phyloP scores from a whole-genome alignment of 2,888 invertebrate genomes.

The Choristoneura rosaceana region DNA sequence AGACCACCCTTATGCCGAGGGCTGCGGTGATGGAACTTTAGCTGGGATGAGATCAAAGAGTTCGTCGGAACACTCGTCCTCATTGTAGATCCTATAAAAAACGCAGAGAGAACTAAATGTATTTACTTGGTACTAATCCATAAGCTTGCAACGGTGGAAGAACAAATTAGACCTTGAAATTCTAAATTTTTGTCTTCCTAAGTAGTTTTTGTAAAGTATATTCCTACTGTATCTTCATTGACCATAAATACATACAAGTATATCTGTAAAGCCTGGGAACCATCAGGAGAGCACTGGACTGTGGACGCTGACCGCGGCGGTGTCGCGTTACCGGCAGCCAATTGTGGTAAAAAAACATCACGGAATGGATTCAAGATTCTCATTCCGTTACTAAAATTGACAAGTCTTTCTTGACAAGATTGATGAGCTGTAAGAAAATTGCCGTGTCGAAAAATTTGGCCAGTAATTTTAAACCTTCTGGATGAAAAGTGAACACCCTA shows the following conservation, averaged over 20 bases:
- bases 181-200: too few relatives aligned
- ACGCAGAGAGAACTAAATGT: too few relatives aligned
- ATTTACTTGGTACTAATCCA: background rate
- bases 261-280: slow-evolving; percentile 48
- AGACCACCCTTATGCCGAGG: too few relatives aligned
- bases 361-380: slow-evolving; percentile 23
- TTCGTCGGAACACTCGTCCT: too few relatives aligned
- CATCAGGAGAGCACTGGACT: slow-evolving; percentile 70
- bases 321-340: slow-evolving; percentile 69
- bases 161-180: too few relatives aligned
- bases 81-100: too few relatives aligned
- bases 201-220: too few relatives aligned
- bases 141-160: background rate
- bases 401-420: slow-evolving; percentile 23
- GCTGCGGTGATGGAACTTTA: too few relatives aligned
- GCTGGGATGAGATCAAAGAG: too few relatives aligned
- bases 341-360: slow-evolving; percentile 50
- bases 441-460: background rate
- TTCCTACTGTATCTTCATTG: background rate
- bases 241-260: background rate
- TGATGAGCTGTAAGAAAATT: slow-evolving; percentile 14
- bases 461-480: background rate
- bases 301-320: slow-evolving; percentile 63
- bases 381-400: slow-evolving; percentile 13
- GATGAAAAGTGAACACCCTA: background rate